Evolutionary conservation across 2,113 vertebrate genomes (phyloP), one percentile per base, ranked within the genome.

Genomic region (Urocitellus parryii): DNA sequence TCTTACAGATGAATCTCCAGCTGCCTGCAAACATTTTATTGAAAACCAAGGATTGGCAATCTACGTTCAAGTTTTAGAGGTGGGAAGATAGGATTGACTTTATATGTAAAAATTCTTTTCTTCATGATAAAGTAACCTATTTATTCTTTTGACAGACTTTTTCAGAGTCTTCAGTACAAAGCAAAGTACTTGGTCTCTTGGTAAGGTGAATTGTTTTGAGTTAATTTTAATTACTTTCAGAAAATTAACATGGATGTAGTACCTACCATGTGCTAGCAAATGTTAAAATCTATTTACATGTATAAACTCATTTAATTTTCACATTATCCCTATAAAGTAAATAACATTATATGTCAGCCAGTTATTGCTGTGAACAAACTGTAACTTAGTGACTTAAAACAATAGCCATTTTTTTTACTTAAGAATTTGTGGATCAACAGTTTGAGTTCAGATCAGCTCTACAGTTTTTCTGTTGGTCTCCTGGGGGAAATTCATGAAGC

Each of bases 101-200:
- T 83, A 65, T 67, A 16, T 63, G 14, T 63, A 65, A 91, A 45
- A 78, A 42, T 92, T 81, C 17, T 86, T 84, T 51, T 91, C 39
- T 97, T 94, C 29, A 32, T 89, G 58, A 39, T 81, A 84, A 94
- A 90, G 45, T 97, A 96, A 97, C 61, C 25, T 76, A 1, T 85
- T 2, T 65, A 14, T 96, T 98, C 79, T 98, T 83, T 98, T 91
- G 45, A 65, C 98, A 99, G 99, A 99, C 99, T 67, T 99, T 99
- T 97, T 98, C 98, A 45, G 99, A 99, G 95, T 99, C 99, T 39
- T 98, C 99, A 77, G 99, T 99, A 95, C 99, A 99, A 96, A 99
- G 99, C 98, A 99, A 99, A 97, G 99, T 99, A 87, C 98, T 99
- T 63, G 99, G 99, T 11, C 98, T 99, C 96, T 98, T 99, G 99